A percentile compares a stretch with the other conserved stretches of the same genome.
Evolutionary conservation across 2,888 invertebrate genomes (phyloP).

Genomic region (Plutella xylostella): DNA sequence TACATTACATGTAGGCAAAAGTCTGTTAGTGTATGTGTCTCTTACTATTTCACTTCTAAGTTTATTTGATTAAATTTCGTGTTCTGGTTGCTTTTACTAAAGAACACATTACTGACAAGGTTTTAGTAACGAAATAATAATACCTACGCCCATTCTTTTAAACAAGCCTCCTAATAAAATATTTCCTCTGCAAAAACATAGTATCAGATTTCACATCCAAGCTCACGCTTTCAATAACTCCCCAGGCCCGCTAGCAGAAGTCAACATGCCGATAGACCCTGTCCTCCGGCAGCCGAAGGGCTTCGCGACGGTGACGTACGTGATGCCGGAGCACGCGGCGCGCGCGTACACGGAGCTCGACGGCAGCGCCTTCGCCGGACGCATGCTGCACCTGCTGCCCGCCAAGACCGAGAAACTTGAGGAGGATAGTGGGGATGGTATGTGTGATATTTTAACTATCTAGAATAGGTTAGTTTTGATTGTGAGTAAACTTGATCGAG

Average conservation of each 20-base stretch:
- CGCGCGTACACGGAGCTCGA: slow-evolving; percentile 89
- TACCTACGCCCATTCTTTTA: no score
- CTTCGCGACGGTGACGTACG: slow-evolving; percentile 91
- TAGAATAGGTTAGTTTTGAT: no score
- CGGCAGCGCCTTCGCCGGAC: slow-evolving; percentile 90
- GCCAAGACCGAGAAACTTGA: slow-evolving; percentile 75
- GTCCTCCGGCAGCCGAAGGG: slow-evolving; percentile 88
- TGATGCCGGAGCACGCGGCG: slow-evolving; percentile 96
- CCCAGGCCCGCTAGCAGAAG: slow-evolving; percentile 85
- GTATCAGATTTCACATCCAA: not conserved
- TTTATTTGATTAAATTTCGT: no score
- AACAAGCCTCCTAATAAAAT: no score
- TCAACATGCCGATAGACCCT: slow-evolving; percentile 89
- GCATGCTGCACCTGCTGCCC: slow-evolving; percentile 94
- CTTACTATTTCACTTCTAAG: no score
- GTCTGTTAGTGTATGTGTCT: not conserved
- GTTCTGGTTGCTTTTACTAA: no score
- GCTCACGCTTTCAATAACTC: slow-evolving; percentile 3
- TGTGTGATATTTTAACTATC: no score
- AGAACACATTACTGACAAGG: no score
- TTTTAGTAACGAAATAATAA: no score
- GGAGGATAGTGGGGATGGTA: slow-evolving; percentile 55
- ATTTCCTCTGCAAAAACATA: no score
- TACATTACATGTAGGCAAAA: not conserved
- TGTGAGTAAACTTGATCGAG: no score